Evolutionary conservation across 2,888 invertebrate species (phyloP).

Genomic region (Plemyria rubiginata): DNA sequence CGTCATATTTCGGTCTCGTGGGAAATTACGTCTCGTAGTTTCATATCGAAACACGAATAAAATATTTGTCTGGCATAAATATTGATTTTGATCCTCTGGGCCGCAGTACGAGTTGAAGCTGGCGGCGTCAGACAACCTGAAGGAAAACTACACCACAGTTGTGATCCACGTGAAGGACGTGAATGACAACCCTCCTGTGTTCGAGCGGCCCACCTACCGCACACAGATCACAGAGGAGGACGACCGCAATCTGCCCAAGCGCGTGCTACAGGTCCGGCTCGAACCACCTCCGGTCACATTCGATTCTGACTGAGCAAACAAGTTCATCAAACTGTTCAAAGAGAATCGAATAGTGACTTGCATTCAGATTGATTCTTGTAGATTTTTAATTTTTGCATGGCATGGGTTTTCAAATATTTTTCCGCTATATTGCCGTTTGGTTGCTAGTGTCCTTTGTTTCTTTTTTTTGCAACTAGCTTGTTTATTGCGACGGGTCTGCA

Average conservation of each 20-base stretch:
- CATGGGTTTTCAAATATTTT: constrained; percentile 70
- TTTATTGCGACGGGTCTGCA: constrained; percentile 56
- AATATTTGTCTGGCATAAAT: constrained; percentile 29
- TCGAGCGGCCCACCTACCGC: constrained; percentile 96
- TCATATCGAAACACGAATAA: constrained; percentile 32
- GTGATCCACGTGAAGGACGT: constrained; percentile 99
- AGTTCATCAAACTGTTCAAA: constrained; percentile 47
- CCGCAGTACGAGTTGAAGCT: constrained; percentile 95
- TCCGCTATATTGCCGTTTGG: constrained; percentile 55
- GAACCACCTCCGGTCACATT: constrained; percentile 84
- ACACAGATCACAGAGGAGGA: constrained; percentile 98
- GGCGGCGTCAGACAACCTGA: constrained; percentile 97
- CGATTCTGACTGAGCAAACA: constrained; percentile 57
- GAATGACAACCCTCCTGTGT: constrained; percentile 99
- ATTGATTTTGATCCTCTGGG: constrained; percentile 45
- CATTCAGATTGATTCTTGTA: constrained; percentile 52
- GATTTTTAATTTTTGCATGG: constrained; percentile 70
- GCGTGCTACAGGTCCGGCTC: constrained; percentile 92
- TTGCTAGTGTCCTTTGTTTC: constrained; percentile 67
- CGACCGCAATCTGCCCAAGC: constrained; percentile 96
- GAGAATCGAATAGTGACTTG: constrained; percentile 60
- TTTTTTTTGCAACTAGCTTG: constrained; percentile 60
- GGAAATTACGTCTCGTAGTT: constrained; percentile 31
- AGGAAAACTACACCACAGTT: constrained; percentile 98
- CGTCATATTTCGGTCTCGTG: constrained; percentile 30